Evolutionary conservation across 2,797 vertebrate genomes (phyloP), one percentile per base, ranked within the genome.

Genomic region (Manis pentadactyla): DNA sequence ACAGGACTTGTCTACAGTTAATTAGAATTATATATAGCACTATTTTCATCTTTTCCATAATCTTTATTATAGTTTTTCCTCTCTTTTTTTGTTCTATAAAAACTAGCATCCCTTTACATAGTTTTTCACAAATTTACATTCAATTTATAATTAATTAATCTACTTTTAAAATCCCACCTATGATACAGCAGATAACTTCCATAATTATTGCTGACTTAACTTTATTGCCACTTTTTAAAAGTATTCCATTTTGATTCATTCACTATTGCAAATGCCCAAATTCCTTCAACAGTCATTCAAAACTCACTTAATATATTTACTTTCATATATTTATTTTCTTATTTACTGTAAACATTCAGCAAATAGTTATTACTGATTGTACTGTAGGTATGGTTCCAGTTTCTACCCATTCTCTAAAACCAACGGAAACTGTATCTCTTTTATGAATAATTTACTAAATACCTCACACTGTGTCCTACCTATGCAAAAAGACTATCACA

Each of bases 281-380:
- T 11, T 73, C 5, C 13, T 93, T 87, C 11, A 29, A 87, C 18
- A 74, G 9, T 12, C 49, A 92, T 64, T 83, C 49, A 75, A 69
- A 95, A 68, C 9, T 5, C 77, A 64, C 23, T 83, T 87, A 92
- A 88, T 71, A 7, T 66, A 31, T 66, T 61, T 17, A 53, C 2
- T 42, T 95, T 37, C 37, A 88, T 71, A 9, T 66, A 31, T 1
- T 42, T 66, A 31, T 1, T 42, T 95, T 39, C 25, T 49, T 82
- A 81, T 90, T 0, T 82, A 53, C 73, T 87, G 17, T 14, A 46
- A 46, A 12, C 11, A 73, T 19, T 83, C 6, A 74, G 15, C 7
- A 94, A 73, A 75, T 64, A 86, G 51, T 86, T 93, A 82, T 93
- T 77, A 82, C 78, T 78, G 71, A 49, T 12, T 18, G 15, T 88